Conservation (phyloP, 1,140 invertebrate species). For the Hycleus phaleratus region DNA sequence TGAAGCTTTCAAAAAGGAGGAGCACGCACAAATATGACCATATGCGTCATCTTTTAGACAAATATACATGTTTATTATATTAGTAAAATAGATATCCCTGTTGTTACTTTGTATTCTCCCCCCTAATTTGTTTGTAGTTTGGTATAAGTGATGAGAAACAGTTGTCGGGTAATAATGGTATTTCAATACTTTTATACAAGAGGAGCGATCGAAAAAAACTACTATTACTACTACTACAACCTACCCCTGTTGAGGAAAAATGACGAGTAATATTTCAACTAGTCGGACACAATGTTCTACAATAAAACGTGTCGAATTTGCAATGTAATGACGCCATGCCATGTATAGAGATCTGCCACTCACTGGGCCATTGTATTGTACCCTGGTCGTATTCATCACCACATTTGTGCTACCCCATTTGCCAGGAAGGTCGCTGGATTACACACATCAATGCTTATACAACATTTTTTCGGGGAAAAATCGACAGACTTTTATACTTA, state of each 20-base stretch:
- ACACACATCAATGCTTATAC: conserved; percentile 3
- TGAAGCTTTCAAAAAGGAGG: too few species aligned
- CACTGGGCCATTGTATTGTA: conserved; percentile 22
- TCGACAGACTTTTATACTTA: too few species aligned
- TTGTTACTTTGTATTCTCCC: too few species aligned
- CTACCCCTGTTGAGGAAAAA: background rate
- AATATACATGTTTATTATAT: too few species aligned
- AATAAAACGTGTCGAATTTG: conserved; percentile 20
- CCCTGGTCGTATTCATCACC: conserved; percentile 23
- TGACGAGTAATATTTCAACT: conserved; percentile 8
- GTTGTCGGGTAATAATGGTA: background rate
- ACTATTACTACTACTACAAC: background rate
- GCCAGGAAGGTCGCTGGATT: conserved; percentile 9
- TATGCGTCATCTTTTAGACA: too few species aligned
- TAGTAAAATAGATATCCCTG: too few species aligned
- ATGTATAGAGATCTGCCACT: conserved; percentile 19
- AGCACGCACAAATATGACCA: too few species aligned
- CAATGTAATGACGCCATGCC: conserved; percentile 21
- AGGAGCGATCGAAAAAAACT: background rate
- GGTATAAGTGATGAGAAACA: conserved; percentile 1
- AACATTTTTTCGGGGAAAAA: too few species aligned
- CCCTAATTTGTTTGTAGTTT: conserved; percentile 20
- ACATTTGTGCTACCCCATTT: conserved; percentile 28
- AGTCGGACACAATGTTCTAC: too few species aligned
- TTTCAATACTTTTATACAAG: too few species aligned